phyloP scores from a whole-genome alignment of 2,888 invertebrate genomes.

The Apamea anceps region DNA sequence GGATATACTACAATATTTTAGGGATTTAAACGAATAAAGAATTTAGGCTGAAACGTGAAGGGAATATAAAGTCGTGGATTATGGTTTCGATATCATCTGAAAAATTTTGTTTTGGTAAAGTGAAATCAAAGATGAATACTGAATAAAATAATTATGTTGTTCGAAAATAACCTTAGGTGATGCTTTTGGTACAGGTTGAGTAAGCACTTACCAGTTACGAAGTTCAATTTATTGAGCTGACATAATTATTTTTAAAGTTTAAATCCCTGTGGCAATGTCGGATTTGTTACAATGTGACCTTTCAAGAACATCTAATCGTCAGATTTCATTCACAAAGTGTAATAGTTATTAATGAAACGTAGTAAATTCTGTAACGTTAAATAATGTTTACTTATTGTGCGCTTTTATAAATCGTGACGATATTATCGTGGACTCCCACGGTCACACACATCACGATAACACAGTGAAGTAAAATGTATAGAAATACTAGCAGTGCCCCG shows the following conservation, averaged over 20 bases:
- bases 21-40: slow-evolving; percentile 9
- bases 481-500: too few species aligned
- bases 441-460: too few species aligned
- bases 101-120: slow-evolving; percentile 4
- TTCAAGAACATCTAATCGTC: neutral
- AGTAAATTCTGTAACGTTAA: neutral
- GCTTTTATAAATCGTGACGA: neutral
- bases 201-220: neutral
- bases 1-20: neutral
- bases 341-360: neutral
- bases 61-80: slow-evolving; percentile 20
- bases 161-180: neutral
- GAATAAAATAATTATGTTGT: neutral
- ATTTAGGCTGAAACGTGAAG: slow-evolving; percentile 25
- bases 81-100: neutral
- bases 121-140: neutral
- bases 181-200: too few species aligned
- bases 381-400: neutral
- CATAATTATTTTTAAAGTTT: neutral
- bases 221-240: neutral
- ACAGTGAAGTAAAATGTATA: too few species aligned
- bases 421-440: too few species aligned
- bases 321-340: neutral
- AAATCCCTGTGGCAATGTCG: neutral
- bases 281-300: neutral